These are phyloP conservation scores for Coilia nasus DNA, from an alignment of 2,797 vertebrate genomes.

Conservation along the genomic window DNA sequence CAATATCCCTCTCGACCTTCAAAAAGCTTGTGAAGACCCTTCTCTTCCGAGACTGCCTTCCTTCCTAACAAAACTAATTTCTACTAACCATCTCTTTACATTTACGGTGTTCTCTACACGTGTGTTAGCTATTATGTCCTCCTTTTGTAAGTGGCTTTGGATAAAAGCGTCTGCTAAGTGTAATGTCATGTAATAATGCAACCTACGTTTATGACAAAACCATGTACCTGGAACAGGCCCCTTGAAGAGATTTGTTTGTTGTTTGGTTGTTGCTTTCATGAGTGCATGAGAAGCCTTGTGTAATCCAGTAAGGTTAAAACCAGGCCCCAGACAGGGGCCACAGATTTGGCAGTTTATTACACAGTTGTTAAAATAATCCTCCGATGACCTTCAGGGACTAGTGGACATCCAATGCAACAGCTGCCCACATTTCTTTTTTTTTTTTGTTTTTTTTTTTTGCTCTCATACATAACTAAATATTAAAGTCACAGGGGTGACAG, in stretches of 20 bases:
- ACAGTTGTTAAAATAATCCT: conserved; percentile 6
- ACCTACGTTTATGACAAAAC: no score
- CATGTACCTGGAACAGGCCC: no score
- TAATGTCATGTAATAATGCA: no score
- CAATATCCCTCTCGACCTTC: no score
- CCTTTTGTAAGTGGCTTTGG: no score
- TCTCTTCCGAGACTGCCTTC: no score
- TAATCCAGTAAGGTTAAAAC: neutral
- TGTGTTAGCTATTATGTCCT: no score
- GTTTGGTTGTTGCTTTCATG: neutral
- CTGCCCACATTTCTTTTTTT: neutral
- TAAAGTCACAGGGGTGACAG: neutral
- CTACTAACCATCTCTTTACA: no score
- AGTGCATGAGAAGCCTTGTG: neutral
- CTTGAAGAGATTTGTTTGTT: neutral
- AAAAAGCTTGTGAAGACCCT: no score
- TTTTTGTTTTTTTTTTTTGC: neutral
- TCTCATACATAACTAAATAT: neutral
- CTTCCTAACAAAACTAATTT: no score
- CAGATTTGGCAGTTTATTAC: neutral
- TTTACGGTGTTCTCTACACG: no score
- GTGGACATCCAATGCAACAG: neutral
- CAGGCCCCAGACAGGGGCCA: neutral
- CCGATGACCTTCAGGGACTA: neutral
- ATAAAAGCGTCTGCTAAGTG: no score